Evolutionary conservation across 2,797 vertebrate genomes (phyloP).

Genomic region (Pangasius larnaudii): DNA sequence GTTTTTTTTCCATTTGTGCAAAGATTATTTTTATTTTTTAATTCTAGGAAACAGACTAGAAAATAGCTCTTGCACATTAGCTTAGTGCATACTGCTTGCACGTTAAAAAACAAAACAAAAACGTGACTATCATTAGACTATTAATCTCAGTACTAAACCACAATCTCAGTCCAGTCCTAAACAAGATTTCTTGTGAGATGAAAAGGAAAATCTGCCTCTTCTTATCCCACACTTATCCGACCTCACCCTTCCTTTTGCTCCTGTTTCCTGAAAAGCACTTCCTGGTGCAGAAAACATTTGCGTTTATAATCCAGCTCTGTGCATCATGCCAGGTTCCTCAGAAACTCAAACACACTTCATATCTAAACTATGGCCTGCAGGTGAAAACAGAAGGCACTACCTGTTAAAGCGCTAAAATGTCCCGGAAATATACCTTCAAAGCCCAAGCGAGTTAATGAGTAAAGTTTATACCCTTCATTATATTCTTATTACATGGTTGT

Average conservation of each 20-base stretch:
- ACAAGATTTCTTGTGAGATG: neutral
- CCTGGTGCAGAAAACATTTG: conserved; percentile 16
- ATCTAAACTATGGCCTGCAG: neutral
- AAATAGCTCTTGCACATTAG: neutral
- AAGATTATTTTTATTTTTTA: neutral
- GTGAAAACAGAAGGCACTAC: neutral
- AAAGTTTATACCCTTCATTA: neutral
- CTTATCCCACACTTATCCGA: conserved; percentile 16
- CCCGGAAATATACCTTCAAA: neutral
- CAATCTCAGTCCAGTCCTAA: neutral
- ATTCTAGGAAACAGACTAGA: neutral
- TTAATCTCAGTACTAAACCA: neutral
- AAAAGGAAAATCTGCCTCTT: conserved; percentile 26
- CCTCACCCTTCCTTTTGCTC: conserved; percentile 45
- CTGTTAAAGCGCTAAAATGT: neutral
- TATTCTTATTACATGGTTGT: conserved; percentile 7
- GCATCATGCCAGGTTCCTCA: neutral
- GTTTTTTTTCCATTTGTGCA: neutral
- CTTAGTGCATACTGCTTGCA: neutral
- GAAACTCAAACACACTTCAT: neutral
- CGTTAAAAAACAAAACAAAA: neutral
- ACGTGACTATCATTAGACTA: neutral
- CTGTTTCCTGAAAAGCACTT: conserved; percentile 43
- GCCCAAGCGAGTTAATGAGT: neutral
- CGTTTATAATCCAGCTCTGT: neutral